Evolutionary conservation across 2,888 invertebrate genomes (phyloP), one percentile per base, ranked within the genome.

Genomic region (Adelognathus sp.): DNA sequence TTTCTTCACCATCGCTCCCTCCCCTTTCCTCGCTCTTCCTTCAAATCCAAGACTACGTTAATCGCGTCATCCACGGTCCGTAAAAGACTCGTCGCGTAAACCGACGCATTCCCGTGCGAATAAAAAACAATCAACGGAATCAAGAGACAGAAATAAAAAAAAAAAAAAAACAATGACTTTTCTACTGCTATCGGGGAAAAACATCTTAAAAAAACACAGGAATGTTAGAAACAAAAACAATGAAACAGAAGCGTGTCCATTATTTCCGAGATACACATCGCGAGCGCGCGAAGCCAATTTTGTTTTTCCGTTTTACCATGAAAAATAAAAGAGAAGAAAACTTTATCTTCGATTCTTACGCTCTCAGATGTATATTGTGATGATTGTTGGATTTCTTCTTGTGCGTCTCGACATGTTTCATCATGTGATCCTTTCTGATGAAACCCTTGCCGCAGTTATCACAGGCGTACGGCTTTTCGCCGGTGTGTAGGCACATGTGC

Each of bases 381-480:
- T 83, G 86, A 81, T 86, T 86, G 82, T 87, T 88, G 91, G 92
- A 88, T 87, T 94, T 95, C 89, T 94, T 95, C 67, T 93, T 93
- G 92, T 97, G 97, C 64, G 96, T 97, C 85, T 96, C 96, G 84
- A 94, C 93, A 91, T 97, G 97, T 91, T 97, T 97, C 83, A 96
- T 94, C 97, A 97, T 96, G 92, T 97, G 97, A 92, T 98, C 97
- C 92, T 97, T 96, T 83, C 97, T 94, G 86, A 97, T 97, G 92
- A 98, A 98, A 63, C 97, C 96, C 91, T 97, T 97, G 79, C 95
- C 95, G 91, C 97, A 98, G 80, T 94, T 94, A 84, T 95, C 94
- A 92, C 97, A 98, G 81, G 94, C 93, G 90, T 95, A 97, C 46
- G 97, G 97, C 90, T 97, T 97, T 86, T 95, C 94, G 60, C 96